phyloP scores from a whole-genome alignment of 2,113 vertebrate species.

The Natator depressus region DNA sequence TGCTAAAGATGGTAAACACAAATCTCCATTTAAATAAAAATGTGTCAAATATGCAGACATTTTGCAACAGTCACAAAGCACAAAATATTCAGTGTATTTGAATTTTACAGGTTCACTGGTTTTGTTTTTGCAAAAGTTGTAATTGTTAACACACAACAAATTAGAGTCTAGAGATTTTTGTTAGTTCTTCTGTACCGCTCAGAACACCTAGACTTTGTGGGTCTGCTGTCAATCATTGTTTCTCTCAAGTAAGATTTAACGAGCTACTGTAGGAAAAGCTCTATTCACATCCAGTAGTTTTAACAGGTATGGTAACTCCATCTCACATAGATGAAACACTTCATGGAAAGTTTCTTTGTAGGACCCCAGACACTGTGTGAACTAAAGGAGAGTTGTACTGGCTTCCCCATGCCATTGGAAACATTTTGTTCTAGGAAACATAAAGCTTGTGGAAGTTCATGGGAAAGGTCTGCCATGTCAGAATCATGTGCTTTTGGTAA shows the following conservation, averaged over 20 bases:
- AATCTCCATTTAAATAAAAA: not conserved
- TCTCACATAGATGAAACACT: not conserved
- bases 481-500: not conserved
- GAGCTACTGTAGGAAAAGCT: not conserved
- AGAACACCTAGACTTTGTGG: not conserved
- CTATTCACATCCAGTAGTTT: not conserved
- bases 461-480: slow-evolving; percentile 35
- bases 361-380: not conserved
- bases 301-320: not conserved
- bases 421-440: not conserved
- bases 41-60: not conserved
- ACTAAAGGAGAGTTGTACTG: not conserved
- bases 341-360: not conserved
- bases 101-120: not conserved
- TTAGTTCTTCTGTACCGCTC: not conserved
- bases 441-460: not conserved
- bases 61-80: not conserved
- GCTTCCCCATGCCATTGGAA: not conserved
- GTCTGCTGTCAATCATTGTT: not conserved
- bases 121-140: not conserved
- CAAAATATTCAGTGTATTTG: not conserved
- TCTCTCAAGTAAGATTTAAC: not conserved
- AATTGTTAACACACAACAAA: not conserved
- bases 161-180: not conserved
- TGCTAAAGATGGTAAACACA: not conserved